These are phyloP conservation scores for Podocnemis expansa DNA, from an alignment of 2,113 vertebrate genomes.

Conservation along the genomic window DNA sequence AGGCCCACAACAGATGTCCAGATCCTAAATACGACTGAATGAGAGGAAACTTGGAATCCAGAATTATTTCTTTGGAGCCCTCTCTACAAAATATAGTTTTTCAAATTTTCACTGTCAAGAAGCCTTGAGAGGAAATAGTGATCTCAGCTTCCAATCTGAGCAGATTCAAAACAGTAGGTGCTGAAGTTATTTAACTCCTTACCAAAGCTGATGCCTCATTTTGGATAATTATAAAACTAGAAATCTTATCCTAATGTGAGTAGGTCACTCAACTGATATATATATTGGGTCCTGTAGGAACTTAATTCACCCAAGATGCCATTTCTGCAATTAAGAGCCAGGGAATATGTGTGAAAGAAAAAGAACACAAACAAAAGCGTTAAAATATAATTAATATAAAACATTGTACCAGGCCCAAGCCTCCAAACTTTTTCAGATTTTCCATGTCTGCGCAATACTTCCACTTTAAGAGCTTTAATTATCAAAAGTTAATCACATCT, in stretches of 20 bases:
- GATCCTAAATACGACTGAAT: not conserved
- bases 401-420: not conserved
- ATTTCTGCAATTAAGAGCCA: not conserved
- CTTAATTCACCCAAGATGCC: not conserved
- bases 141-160: not conserved
- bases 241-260: not conserved
- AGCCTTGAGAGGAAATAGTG: not conserved
- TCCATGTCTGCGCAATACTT: conserved; percentile 22
- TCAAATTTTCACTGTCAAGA: not conserved
- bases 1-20: not conserved
- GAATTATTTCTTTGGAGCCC: not conserved
- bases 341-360: not conserved
- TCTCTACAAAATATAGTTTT: not conserved
- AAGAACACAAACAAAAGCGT: not conserved
- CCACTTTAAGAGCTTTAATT: conserved; percentile 62
- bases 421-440: conserved; percentile 14
- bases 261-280: not conserved
- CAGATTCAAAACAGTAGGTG: not conserved
- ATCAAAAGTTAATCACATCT: conserved; percentile 65
- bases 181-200: not conserved
- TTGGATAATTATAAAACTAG: not conserved
- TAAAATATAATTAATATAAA: not conserved
- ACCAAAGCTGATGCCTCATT: not conserved
- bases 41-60: not conserved
- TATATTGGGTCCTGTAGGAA: not conserved